These are phyloP conservation scores for Podarcis muralis DNA, from an alignment of 2,113 vertebrate genomes.

Conservation along the genomic window DNA sequence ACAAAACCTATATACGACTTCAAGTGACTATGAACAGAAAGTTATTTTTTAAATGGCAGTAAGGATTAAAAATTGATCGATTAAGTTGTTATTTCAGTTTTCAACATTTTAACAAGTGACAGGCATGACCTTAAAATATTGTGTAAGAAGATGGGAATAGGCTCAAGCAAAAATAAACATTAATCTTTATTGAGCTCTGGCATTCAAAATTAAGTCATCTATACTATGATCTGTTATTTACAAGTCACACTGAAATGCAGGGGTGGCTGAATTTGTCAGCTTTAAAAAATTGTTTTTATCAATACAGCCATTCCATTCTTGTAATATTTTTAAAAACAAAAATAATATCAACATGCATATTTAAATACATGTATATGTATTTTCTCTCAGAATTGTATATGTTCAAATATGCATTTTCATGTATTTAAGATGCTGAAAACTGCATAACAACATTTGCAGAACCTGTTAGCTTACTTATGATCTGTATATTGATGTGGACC, in stretches of 20 bases:
- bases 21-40: no score
- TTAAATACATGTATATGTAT: not conserved
- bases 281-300: not conserved
- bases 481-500: not conserved
- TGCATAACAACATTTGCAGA: not conserved
- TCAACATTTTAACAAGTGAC: conserved; percentile 8
- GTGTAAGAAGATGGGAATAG: not conserved
- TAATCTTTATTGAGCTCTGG: not conserved
- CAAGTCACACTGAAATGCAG: not conserved
- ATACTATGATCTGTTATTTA: not conserved
- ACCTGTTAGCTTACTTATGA: not conserved
- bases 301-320: not conserved
- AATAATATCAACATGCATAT: not conserved
- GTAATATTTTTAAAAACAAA: not conserved
- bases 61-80: no score
- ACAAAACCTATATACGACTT: no score
- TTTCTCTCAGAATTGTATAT: not conserved
- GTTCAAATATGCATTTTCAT: not conserved
- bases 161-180: not conserved
- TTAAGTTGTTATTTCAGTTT: not conserved
- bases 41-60: no score
- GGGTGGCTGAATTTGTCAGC: not conserved
- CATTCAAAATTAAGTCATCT: not conserved
- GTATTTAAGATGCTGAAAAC: not conserved
- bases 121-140: not conserved